phyloP scores from a whole-genome alignment of 1,140 invertebrate genomes.

The Eriosoma lanigerum region DNA sequence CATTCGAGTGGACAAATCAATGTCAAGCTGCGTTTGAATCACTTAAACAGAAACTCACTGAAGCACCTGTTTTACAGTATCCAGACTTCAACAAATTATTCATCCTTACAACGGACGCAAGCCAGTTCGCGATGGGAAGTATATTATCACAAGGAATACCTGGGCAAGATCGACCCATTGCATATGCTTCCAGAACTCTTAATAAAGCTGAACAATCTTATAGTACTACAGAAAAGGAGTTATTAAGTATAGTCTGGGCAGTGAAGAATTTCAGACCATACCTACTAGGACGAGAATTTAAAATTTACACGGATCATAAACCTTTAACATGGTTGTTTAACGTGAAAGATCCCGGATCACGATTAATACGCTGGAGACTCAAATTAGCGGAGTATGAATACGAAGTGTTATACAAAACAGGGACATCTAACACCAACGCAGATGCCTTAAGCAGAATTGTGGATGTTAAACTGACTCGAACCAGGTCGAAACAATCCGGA shows the following conservation, averaged over 20 bases:
- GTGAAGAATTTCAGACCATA: constrained; percentile 60
- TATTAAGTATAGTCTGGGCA: constrained; percentile 59
- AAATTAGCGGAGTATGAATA: constrained; percentile 61
- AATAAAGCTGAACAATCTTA: constrained; percentile 59
- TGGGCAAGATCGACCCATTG: constrained; percentile 55
- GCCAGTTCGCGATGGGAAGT: constrained; percentile 51
- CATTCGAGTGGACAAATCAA: too few species aligned
- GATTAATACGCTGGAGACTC: constrained; percentile 61
- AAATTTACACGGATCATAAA: constrained; percentile 63
- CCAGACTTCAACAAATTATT: constrained; percentile 55
- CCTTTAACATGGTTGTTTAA: constrained; percentile 60
- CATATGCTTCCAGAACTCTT: constrained; percentile 58
- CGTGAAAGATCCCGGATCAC: constrained; percentile 60
- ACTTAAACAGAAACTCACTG: too few species aligned
- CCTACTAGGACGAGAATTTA: constrained; percentile 59
- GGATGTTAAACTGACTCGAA: background rate
- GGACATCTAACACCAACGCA: constrained; percentile 57
- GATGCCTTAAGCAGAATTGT: constrained; percentile 47
- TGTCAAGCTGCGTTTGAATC: too few species aligned
- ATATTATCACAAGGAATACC: constrained; percentile 56
- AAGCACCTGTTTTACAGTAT: too few species aligned
- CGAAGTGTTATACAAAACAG: constrained; percentile 59
- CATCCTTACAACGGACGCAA: constrained; percentile 54
- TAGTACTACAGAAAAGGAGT: constrained; percentile 58
- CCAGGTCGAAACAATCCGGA: too few species aligned